phyloP scores from a whole-genome alignment of 2,888 invertebrate species.

The Campoletis raptor region DNA sequence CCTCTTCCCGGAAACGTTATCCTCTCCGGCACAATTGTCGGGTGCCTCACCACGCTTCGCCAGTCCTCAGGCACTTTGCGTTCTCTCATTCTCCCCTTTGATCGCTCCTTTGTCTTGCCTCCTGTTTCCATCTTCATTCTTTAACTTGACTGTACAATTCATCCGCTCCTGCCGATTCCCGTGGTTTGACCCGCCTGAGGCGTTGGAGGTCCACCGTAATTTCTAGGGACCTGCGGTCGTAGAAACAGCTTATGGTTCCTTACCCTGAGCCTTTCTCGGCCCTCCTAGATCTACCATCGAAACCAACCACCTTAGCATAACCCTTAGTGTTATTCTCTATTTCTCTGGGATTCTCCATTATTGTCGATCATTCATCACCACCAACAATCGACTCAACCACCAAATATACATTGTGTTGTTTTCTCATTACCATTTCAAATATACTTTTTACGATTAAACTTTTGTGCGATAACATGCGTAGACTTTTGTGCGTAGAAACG shows the following conservation, averaged over 20 bases:
- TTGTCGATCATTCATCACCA: conserved; percentile 4
- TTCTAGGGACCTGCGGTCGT: background rate
- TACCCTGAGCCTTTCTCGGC: background rate
- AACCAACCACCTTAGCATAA: background rate
- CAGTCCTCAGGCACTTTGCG: conserved; percentile 67
- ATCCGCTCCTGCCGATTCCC: conserved; percentile 51
- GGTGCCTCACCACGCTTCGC: conserved; percentile 61
- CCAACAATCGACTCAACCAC: background rate
- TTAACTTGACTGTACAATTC: conserved; percentile 32
- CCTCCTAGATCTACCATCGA: background rate
- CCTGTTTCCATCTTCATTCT: conserved; percentile 57
- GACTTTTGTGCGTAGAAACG: conserved; percentile 5
- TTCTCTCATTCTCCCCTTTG: conserved; percentile 64
- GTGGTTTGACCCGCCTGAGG: conserved; percentile 29
- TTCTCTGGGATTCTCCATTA: conserved; percentile 16
- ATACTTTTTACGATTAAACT: background rate
- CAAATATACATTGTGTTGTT: background rate
- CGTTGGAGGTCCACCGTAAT: conserved; percentile 24
- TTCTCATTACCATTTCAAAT: background rate
- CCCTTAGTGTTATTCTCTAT: background rate
- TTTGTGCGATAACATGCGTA: background rate
- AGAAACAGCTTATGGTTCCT: background rate
- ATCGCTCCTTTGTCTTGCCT: conserved; percentile 66
- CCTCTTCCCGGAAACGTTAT: conserved; percentile 79
- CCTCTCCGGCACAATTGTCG: conserved; percentile 68